Evolutionary conservation across 2,888 invertebrate species (phyloP).

Genomic region (Drosophila helvetica): DNA sequence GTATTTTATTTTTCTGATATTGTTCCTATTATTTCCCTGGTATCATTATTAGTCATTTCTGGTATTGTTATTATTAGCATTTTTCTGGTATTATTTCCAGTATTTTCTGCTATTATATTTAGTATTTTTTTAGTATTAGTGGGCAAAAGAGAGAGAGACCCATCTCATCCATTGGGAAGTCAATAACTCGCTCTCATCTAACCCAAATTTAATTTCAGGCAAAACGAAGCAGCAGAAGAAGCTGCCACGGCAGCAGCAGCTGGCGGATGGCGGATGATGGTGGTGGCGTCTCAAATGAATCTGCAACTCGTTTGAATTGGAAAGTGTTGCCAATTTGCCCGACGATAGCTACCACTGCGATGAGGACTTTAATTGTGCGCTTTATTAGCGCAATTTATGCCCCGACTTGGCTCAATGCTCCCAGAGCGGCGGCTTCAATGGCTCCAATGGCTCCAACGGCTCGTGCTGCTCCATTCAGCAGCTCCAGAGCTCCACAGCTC

Average conservation of each 20-base stretch:
- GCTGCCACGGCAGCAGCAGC: conserved; percentile 6
- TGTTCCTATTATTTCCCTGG: too few species aligned
- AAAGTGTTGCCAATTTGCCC: conserved; percentile 78
- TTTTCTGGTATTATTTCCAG: too few species aligned
- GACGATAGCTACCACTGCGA: conserved; percentile 26
- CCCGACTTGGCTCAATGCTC: conserved; percentile 51
- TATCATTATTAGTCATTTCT: too few species aligned
- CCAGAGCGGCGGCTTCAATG: conserved; percentile 29
- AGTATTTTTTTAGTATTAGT: too few species aligned
- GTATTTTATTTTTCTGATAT: neutral
- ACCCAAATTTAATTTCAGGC: conserved; percentile 36
- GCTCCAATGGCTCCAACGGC: conserved; percentile 6
- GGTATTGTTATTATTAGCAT: too few species aligned
- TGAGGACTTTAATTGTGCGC: conserved; percentile 72
- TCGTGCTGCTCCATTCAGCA: conserved; percentile 24
- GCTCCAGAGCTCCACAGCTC: conserved; percentile 7
- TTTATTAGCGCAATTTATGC: conserved; percentile 77
- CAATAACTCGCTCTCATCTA: conserved; percentile 37
- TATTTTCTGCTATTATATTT: too few species aligned
- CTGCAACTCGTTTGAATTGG: conserved; percentile 63
- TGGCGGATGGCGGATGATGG: neutral
- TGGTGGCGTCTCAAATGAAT: conserved; percentile 24
- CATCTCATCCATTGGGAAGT: neutral
- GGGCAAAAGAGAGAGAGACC: neutral
- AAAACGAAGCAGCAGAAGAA: conserved; percentile 14